Evolutionary conservation across 2,113 vertebrate genomes (phyloP), one percentile per base, ranked within the genome.

Genomic region (Chaetodon trifascialis): DNA sequence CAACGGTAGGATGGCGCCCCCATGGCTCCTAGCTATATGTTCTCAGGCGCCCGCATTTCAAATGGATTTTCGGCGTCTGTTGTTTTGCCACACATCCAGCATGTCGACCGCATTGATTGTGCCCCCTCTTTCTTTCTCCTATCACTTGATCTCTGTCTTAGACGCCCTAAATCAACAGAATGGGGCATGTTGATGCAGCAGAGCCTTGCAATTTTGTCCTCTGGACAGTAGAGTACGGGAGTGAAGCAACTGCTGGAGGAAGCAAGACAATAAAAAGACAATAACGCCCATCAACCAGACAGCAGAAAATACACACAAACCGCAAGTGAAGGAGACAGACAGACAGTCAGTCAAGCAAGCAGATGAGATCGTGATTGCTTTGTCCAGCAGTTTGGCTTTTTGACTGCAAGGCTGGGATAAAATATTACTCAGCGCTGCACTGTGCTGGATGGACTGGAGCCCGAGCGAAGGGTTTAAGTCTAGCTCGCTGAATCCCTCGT

Each of bases 81-180:
- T 88, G 75, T 87, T 86, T 87, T 83, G 87, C 85, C 86, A 81
- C 85, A 88, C 66, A 75, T 83, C 77, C 83, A 73, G 67, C 65
- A 79, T 52, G 74, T 59, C 38, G 6, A 58, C 76, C 81, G 47
- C 73, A 58, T 40, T 65, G 86, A 88, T 87, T 66, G 21, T 42
- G 42, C 34, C 78, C 51, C 73, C 8, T 16, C 38, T 38, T 11
- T 34, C 25, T 59, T 75, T 6, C 42, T 54, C 11, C 40, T 36
- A 74, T 88, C 86, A 54, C 79, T 76, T 68, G 76, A 82, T 84
- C 87, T 87, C 40, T 79, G 69, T 80, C 82, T 83, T 51, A 34
- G 83, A 73, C 64, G 11, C 44, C 69, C 47, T 82, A 76, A 91
- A 91, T 87, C 90, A 85, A 65, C 86, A 73, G 62, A 86, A 91